Evolutionary conservation across 2,113 vertebrate species (phyloP), one percentile per base, ranked within the genome.

Genomic region (Microcebus jonahi): DNA sequence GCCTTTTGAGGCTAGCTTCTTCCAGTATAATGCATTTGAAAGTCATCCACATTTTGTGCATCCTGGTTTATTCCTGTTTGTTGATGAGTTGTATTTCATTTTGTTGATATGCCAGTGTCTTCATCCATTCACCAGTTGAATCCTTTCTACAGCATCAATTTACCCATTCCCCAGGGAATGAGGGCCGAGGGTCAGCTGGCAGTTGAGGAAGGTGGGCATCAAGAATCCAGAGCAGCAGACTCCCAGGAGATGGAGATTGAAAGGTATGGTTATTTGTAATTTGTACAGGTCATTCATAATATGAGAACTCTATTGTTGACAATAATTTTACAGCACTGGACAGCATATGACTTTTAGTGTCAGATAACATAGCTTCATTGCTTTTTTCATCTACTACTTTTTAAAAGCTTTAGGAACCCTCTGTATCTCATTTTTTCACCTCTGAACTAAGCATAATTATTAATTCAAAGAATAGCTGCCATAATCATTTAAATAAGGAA

Each of bases 401-500:
- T 70, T 76, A 11, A 0, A 71, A 71, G 13, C 17, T 77, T 23
- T 10, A 79, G 11, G 25, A 68, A 36, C 65, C 75, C 63, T 79
- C 17, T 77, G 10, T 50, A 68, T 10, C 0, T 90, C 27, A 84
- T 67, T 86, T 86, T 67, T 15, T 48, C 31, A 55, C 50, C 79
- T 92, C 55, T 67, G 14, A 83, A 55, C 93, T 21, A 20, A 63
- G 7, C 80, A n/a, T 31, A 90, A 81, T 59, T 83, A 77, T 42
- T 81, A 67, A 90, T 15, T 55, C 17, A 75, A 91, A 77, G 12
- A 89, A 65, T 27, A 96, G 25, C 65, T 95, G 1, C 71, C 17
- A 93, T 9, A 81, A 82, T 71, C 36, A 91, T 31, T 96, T 76
- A 75, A 90, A 61, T 61, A 13, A 81, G 27, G 86, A 94, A 84